Conservation (phyloP, 2,888 invertebrate genomes). For the Nomada goodeniana region DNA sequence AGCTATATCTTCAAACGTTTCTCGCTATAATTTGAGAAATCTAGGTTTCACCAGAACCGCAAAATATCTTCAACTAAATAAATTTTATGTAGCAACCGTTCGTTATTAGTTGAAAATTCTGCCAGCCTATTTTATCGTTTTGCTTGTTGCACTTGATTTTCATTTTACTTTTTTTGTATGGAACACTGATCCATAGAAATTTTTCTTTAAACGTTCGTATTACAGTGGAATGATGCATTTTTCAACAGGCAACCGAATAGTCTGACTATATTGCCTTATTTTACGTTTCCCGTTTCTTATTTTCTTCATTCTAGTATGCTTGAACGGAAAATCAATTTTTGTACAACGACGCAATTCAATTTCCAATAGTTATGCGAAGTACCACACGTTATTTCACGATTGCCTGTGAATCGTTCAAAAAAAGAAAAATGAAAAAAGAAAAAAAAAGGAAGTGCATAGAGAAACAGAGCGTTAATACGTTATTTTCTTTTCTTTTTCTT, state of each 20-base stretch:
- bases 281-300: not conserved
- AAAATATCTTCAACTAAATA: not conserved
- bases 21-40: too few relatives aligned
- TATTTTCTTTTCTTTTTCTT: not conserved
- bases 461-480: not conserved
- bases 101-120: too few relatives aligned
- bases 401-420: not conserved
- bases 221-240: slow-evolving; percentile 6
- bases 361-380: not conserved
- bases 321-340: not conserved
- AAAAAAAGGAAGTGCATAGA: not conserved
- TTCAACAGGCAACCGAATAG: not conserved
- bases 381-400: not conserved
- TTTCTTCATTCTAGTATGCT: not conserved
- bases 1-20: too few relatives aligned
- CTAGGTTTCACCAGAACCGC: too few relatives aligned
- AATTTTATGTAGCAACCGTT: not conserved
- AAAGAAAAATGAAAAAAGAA: too few relatives aligned
- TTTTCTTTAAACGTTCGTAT: not conserved
- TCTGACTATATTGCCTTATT: slow-evolving; percentile 1
- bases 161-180: not conserved
- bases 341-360: not conserved
- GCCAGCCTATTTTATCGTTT: not conserved
- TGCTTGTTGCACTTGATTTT: not conserved
- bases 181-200: not conserved